A percentile compares a stretch with the other conserved stretches of the same genome.
Evolutionary conservation across 1,140 invertebrate genomes (phyloP).

Genomic region (Chironomus tepperi): DNA sequence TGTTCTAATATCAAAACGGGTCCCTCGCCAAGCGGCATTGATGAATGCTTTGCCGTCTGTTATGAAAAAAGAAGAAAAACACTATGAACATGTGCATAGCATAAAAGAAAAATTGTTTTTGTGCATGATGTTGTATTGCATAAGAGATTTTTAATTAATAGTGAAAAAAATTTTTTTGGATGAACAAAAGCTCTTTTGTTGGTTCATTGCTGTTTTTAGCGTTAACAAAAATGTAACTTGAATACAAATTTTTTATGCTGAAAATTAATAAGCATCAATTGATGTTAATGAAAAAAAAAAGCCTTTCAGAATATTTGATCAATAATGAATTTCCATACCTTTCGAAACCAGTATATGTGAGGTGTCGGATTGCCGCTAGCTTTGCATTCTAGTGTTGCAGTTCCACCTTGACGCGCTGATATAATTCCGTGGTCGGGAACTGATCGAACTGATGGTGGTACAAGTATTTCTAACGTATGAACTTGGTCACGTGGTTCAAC

Average conservation of each 20-base stretch:
- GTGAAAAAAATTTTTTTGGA: neutral
- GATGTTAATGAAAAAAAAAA: constrained; percentile 18
- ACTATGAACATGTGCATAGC: neutral
- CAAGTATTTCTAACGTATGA: constrained; percentile 52
- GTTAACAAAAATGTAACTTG: neutral
- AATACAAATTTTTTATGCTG: neutral
- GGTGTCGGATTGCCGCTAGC: constrained; percentile 52
- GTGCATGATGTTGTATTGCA: constrained; percentile 35
- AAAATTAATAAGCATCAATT: neutral
- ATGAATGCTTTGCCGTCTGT: neutral
- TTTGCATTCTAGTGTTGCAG: constrained; percentile 49
- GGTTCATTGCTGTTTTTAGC: too few relatives aligned
- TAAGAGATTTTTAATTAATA: neutral
- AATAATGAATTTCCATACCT: constrained; percentile 35
- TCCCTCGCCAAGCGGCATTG: constrained; percentile 41
- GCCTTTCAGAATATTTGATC: constrained; percentile 27
- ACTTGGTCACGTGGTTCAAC: constrained; percentile 45
- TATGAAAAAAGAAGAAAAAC: neutral
- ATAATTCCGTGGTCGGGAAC: constrained; percentile 45
- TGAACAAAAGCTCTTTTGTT: neutral
- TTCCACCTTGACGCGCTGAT: constrained; percentile 46
- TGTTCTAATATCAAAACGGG: constrained; percentile 47
- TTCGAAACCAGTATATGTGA: constrained; percentile 47
- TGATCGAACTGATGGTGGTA: constrained; percentile 45
- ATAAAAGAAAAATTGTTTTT: neutral